Base-by-base conservation (phyloP, 2,888 invertebrate species). In the Abrostola tripartita region DNA sequence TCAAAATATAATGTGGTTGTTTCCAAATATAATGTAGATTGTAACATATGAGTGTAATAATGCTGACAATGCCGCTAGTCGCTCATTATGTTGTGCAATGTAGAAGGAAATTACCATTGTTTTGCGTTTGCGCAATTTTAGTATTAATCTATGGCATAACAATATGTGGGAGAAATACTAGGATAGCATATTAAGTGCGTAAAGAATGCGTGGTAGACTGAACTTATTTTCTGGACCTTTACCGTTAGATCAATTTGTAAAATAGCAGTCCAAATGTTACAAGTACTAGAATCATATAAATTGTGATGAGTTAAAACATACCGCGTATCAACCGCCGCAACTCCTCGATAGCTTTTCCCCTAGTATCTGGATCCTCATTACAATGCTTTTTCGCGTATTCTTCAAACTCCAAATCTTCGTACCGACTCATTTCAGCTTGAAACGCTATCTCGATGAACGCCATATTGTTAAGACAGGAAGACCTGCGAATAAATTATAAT, bases 401-500 rank as follows among this genome's bases (percentile, higher is more conserved):
- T 57, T 90, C 91, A 53, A 93, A 94, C 55, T 94, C 94, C 0
- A 88, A 71, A 68, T 94, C 93, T 68, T 94, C 94, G 64, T 86
- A 93, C 5, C 94, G 82, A 78, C 92, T 93, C 14, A 93, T 72
- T 74, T 94, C 94, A 1, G 94, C 94, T 84, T 90, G 89, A 65
- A 89, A 92, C 5, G 92, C 93, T 58, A 94, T 92, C 59, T 94
- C 91, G 9, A 92, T 70, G 75, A 94, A 94, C 58, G 91, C 81
- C 91, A 92, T 92, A 10, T 41, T 70, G n/a, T 8, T 35, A 38
- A 7, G 5, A 44, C 52, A 44, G 37, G 1, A 14, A 11, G 10
- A 10, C 12, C 57, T 63, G 57, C 7, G 53, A 53, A 57, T 36
- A 47, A 47, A 14, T 24, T 24, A 24, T 24, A 24, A n/a, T n/a